phyloP scores from a whole-genome alignment of 2,797 vertebrate species.

The Anguilla marmorata region DNA sequence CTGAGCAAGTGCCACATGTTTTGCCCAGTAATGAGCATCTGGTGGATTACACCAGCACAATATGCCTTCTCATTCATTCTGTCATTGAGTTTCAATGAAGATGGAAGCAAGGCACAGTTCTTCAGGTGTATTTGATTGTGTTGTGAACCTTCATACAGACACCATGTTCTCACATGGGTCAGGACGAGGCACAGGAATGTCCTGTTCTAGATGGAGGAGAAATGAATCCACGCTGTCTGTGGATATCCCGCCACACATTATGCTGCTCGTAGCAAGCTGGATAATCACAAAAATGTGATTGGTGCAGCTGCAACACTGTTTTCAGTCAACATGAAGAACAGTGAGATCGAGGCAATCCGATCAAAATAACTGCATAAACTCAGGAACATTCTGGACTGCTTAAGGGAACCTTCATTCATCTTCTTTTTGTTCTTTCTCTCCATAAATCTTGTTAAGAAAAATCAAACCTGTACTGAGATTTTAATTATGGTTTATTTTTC shows the following conservation, averaged over 20 bases:
- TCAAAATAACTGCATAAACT: background rate
- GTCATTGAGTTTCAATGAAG: background rate
- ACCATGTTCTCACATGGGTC: background rate
- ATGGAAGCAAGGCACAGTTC: background rate
- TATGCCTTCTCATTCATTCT: background rate
- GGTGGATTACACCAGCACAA: background rate
- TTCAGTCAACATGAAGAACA: background rate
- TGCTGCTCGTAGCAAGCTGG: background rate
- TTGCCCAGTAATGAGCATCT: background rate
- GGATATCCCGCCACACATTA: background rate
- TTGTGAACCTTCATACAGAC: background rate
- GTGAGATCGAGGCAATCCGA: background rate
- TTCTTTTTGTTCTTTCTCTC: slow-evolving; percentile 14
- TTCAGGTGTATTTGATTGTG: background rate
- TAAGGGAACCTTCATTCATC: background rate
- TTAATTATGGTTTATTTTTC: slow-evolving; percentile 55
- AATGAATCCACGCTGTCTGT: background rate
- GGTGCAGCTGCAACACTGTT: background rate
- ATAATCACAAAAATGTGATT: background rate
- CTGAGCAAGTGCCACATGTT: background rate
- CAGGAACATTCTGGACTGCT: background rate
- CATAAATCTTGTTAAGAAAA: slow-evolving; percentile 29
- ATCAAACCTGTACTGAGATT: slow-evolving; percentile 37
- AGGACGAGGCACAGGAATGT: background rate
- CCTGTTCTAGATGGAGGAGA: background rate